Evolutionary conservation across 2,888 invertebrate species (phyloP).

Genomic region (Athrips mouffetella): DNA sequence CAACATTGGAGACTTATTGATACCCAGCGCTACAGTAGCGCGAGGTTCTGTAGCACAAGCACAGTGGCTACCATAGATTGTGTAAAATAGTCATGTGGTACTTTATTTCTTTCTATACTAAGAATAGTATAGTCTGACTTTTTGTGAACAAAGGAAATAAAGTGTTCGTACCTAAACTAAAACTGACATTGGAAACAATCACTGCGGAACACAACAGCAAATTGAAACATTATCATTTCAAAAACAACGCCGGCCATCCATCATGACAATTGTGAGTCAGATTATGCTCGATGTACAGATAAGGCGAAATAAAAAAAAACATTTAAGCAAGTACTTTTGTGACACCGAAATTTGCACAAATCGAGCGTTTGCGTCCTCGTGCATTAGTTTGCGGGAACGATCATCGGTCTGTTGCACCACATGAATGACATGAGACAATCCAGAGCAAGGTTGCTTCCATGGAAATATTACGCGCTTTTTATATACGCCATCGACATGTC

Average conservation of each 20-base stretch:
- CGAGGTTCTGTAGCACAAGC: too few species aligned
- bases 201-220: conserved; percentile 3
- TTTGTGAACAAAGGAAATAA: too few species aligned
- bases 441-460: conserved; percentile 58
- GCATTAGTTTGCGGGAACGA: conserved; percentile 38
- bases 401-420: conserved; percentile 51
- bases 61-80: too few species aligned
- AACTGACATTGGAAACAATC: neutral
- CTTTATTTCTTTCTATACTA: too few species aligned
- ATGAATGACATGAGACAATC: conserved; percentile 56
- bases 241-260: conserved; percentile 1
- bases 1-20: too few species aligned
- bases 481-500: conserved; percentile 9
- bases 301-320: conserved; percentile 7
- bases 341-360: conserved; percentile 16
- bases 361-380: conserved; percentile 11
- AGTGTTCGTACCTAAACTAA: too few species aligned
- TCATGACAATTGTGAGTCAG: conserved; percentile 3
- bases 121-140: too few species aligned
- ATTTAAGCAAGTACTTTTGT: conserved; percentile 10
- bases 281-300: conserved; percentile 5
- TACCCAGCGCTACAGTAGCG: too few species aligned
- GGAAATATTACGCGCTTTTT: conserved; percentile 32
- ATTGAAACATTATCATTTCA: neutral
- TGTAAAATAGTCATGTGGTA: too few species aligned